Evolutionary conservation across 2,888 invertebrate species (phyloP), one percentile per base, ranked within the genome.

Genomic region (Athalia cordata): DNA sequence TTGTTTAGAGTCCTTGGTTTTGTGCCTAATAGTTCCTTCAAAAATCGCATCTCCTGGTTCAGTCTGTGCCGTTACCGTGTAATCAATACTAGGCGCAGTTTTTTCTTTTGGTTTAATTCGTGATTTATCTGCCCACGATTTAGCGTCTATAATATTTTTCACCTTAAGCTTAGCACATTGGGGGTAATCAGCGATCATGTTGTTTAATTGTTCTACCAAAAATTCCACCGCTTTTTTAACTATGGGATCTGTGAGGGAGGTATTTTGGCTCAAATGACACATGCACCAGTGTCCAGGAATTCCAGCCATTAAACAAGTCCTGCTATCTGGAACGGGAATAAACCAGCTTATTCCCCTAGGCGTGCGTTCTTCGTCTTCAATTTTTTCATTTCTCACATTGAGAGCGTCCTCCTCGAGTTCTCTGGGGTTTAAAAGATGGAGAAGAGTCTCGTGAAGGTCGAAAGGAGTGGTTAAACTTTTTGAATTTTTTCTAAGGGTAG

Each of bases 271-370:
- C 79, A 93, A 93, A 85, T 96, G 95, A 83, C 98, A 98, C 43
- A 96, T 95, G 89, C 98, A 98, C 95, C 96, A 98, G 87, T 97
- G 96, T 47, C 94, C 93, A 0, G 94, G 93, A 79, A 98, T 96
- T 0, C 92, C 94, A 0, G 98, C 97, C 80, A 92, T 91, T 72
- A 93, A 91, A 87, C 98, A 98, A 0, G 95, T 96, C 65, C 98
- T 92, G 77, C 93, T 92, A 59, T 87, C 89, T 0, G 96, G 94
- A 79, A 98, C 92, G 0, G 94, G 93, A 45, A 94, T 89, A 88
- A 98, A 97, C 68, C 97, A 92, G 88, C 97, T 97, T 6, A 95
- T 93, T 3, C 95, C 94, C 75, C 94, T 91, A 0, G 89, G 85
- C 3, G 83, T 66, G 4, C 83, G 80, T 0, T 68, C 78, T 78